Evolutionary conservation across 2,888 invertebrate species (phyloP), one percentile per base, ranked within the genome.

Genomic region (Lumbricus terrestris): DNA sequence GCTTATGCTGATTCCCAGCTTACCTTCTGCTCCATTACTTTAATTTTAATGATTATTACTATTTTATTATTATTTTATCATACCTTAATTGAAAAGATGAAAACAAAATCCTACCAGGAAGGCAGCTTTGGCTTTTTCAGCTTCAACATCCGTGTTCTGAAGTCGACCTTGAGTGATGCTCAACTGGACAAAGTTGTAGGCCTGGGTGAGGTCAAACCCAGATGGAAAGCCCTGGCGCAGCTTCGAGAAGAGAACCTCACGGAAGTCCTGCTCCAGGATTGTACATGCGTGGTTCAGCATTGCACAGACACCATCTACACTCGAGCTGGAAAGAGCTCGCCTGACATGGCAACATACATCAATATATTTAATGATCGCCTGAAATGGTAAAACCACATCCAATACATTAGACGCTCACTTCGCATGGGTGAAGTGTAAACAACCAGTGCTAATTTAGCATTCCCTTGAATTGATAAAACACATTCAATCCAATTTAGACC

Each of bases 231-330:
- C 90, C 34, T 37, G 82, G 92, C 97, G 96, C 88, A 99, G 95
- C 90, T 97, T 96, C 69, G 96, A 96, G 91, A 96, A 96, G 88
- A 98, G 95, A 88, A 97, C 96, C 91, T 96, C 96, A 69, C 97
- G 96, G 94, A 97, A 97, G 93, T 97, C 97, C 82, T 97, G 97
- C 95, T 99, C 99, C 91, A 99, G 95, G 92, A 97, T 96, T 0
- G 97, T 96, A 93, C 97, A 97, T 11, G 97, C 97, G 95, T 98
- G 98, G 95, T 99, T 99, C 42, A 99, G 97, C 93, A 98, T 97
- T 4, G 98, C 98, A 96, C 99, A 99, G 88, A 98, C 97, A 90
- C 98, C 99, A 95, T 99, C 99, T 91, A 99, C 96, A 94, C 97
- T 98, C 94, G 97, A 97, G 92, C 97, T 97, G 15, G 97, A 97